Base-by-base conservation (phyloP, 30 jellyfish, hydroid and myxozoan species). In the Turritopsis dohrnii region DNA sequence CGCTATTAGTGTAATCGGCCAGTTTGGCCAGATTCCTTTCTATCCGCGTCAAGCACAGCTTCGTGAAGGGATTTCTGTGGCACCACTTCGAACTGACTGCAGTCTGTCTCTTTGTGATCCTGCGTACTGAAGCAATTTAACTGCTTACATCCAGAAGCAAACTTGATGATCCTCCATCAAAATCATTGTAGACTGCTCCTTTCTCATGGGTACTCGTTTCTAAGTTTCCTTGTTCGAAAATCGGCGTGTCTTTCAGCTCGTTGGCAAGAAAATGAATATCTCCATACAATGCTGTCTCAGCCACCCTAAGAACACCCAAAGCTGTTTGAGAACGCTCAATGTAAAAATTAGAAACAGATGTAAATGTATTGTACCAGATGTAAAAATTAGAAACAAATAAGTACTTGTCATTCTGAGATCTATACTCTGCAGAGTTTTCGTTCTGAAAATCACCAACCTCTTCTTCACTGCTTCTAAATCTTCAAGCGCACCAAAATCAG, bases 401-500 rank as follows among this genome's bases (percentile, higher is more conserved):
- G 27, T 66, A 66, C 76, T 66, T 66, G 76, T 66, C 29, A 66
- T 66, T 21, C 76, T 66, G 29, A 21, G 27, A 26, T 66, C 76
- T 26, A 3, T 66, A 21, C 8, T 17, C 29, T 5, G 76, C 8
- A 21, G 76, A 21, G 76, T 66, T 26, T 66, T 66, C 27, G 76
- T 66, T 66, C 8, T 26, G 76, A 66, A 66, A 66, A 66, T 26
- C 29, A 21, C 76, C 27, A 66, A 26, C 27, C 17, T 1, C 27
- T 26, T 21, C 76, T 21, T 21, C 29, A 66, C 17, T 21, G 76
- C 76, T 1, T 66, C 76, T 21, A 28, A 54, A 28, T 29, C 79
- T 22, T 72, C 90, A 21, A 28, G 60, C 53, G 74, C 66, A 17
- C 54, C 54, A 53, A 84, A 72, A 21, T 53, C 29, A 0, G 88